Evolutionary conservation across 2,888 invertebrate species (phyloP).

Genomic region (Acronicta aceris): DNA sequence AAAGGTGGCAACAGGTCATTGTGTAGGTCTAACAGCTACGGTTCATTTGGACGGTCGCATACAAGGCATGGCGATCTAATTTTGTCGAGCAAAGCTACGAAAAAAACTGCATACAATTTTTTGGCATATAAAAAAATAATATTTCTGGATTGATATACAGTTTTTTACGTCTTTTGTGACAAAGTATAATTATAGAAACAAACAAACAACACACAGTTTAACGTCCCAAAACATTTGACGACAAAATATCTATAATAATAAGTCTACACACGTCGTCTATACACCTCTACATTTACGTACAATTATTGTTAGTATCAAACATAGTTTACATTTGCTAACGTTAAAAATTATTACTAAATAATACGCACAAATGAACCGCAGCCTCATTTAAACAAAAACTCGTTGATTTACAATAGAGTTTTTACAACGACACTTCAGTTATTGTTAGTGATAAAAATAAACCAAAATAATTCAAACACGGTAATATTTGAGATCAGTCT

Average conservation of each 20-base stretch:
- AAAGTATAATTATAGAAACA: constrained; percentile 11
- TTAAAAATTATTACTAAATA: constrained; percentile 35
- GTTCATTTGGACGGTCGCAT: constrained; percentile 26
- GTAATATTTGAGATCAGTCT: constrained; percentile 70
- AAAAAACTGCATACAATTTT: constrained; percentile 5
- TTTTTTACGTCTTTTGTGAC: neutral
- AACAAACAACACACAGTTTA: constrained; percentile 32
- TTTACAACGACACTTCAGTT: constrained; percentile 7
- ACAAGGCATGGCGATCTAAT: constrained; percentile 27
- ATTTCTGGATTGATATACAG: constrained; percentile 8
- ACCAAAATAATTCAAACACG: constrained; percentile 47
- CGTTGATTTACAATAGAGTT: neutral
- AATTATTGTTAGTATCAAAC: constrained; percentile 45
- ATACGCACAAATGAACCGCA: constrained; percentile 29
- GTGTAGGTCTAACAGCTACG: constrained; percentile 10
- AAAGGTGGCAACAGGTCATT: constrained; percentile 74
- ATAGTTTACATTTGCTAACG: constrained; percentile 43
- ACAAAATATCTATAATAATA: constrained; percentile 27
- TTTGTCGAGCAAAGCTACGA: neutral
- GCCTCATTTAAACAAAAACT: constrained; percentile 11
- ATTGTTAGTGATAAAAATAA: constrained; percentile 40
- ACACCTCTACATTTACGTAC: constrained; percentile 29
- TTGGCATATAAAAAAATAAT: constrained; percentile 39
- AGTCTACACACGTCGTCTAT: constrained; percentile 23
- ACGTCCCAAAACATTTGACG: constrained; percentile 24